Evolutionary conservation across 2,113 vertebrate species (phyloP).

Genomic region (Ciconia stormi): DNA sequence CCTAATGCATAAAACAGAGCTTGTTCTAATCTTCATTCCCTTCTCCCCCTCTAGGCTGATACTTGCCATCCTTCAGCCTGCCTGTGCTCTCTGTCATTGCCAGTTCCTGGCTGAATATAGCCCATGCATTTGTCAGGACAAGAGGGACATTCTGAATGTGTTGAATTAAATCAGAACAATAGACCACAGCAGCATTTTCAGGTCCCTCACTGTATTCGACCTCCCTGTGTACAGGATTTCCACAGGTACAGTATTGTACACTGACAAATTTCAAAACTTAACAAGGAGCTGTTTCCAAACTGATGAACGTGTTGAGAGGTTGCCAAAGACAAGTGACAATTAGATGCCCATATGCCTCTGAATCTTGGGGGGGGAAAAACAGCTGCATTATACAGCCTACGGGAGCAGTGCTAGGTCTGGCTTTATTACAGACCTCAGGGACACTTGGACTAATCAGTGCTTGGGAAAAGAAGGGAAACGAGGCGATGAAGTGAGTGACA

Average conservation of each 20-base stretch:
- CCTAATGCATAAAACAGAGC: neutral
- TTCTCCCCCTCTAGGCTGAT: neutral
- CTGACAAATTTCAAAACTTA: neutral
- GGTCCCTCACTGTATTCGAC: neutral
- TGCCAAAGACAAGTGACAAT: neutral
- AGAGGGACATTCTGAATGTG: neutral
- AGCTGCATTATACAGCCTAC: neutral
- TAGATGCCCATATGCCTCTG: neutral
- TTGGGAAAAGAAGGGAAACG: neutral
- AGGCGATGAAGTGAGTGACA: neutral
- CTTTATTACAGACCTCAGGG: neutral
- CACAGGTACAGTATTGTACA: neutral
- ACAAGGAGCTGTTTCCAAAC: neutral
- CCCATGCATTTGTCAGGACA: neutral
- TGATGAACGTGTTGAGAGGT: neutral
- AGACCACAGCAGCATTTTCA: neutral
- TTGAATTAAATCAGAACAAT: neutral
- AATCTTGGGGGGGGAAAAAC: neutral
- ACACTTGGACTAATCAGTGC: neutral
- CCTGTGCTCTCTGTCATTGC: neutral
- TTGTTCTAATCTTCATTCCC: neutral
- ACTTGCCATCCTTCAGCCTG: neutral
- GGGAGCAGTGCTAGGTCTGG: neutral
- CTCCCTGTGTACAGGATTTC: neutral
- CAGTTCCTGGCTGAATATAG: neutral